phyloP scores from a whole-genome alignment of 1,140 invertebrate genomes.

The Pseudomyrmex pallidus region DNA sequence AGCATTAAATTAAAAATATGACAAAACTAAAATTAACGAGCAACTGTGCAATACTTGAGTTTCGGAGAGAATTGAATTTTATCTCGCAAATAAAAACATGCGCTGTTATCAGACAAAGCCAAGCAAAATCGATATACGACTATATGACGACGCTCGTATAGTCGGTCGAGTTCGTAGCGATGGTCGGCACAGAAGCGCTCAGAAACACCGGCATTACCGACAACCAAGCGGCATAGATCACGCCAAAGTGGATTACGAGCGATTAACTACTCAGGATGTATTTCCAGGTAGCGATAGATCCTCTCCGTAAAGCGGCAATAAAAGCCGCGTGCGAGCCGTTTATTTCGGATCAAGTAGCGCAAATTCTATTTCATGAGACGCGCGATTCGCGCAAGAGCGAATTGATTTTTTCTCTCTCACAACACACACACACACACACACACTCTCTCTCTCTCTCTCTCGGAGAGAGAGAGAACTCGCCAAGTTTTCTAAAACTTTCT shows the following conservation, averaged over 20 bases:
- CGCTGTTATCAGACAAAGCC: background rate
- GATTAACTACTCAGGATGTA: conserved; percentile 56
- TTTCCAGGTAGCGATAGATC: conserved; percentile 55
- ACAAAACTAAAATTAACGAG: too few relatives aligned
- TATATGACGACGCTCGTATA: background rate
- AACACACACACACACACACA: too few relatives aligned
- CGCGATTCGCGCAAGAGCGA: too few relatives aligned
- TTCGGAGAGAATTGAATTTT: too few relatives aligned
- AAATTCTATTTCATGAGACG: background rate
- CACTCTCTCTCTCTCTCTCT: too few relatives aligned
- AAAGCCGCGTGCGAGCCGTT: conserved; percentile 25
- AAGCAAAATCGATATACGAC: conserved; percentile 33
- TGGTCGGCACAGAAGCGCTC: conserved; percentile 44
- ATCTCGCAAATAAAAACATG: too few relatives aligned
- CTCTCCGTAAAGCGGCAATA: conserved; percentile 31
- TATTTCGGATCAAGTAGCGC: conserved; percentile 15
- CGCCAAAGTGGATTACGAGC: conserved; percentile 59
- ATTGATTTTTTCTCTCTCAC: too few relatives aligned
- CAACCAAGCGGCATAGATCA: conserved; percentile 55
- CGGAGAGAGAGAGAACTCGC: too few relatives aligned
- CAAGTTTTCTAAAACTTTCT: background rate
- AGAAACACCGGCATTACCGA: conserved; percentile 24
- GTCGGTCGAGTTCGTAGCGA: conserved; percentile 28
- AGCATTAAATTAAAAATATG: too few relatives aligned
- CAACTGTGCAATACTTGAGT: too few relatives aligned